phyloP scores from a whole-genome alignment of 2,113 vertebrate genomes.

The Cebidichthys violaceus region DNA sequence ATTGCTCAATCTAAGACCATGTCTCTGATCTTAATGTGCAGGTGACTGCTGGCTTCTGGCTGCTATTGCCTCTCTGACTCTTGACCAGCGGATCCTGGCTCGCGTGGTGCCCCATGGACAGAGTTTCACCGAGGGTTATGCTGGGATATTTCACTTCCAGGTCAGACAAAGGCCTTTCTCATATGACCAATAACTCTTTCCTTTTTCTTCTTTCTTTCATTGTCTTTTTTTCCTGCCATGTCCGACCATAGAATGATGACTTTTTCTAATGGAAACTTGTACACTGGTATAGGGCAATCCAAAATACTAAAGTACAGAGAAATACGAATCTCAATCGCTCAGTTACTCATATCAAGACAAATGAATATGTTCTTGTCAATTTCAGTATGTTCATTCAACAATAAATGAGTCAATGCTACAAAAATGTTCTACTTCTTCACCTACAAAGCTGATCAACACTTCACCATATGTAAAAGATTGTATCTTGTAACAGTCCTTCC shows the following conservation, averaged over 20 bases:
- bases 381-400: neutral
- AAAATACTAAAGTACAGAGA: neutral
- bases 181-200: slow-evolving; percentile 81
- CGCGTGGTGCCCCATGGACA: slow-evolving; percentile 82
- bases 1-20: neutral
- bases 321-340: neutral
- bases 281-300: neutral
- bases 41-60: slow-evolving; percentile 87
- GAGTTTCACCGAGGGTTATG: slow-evolving; percentile 78
- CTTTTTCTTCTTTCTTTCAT: neutral
- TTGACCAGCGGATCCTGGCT: slow-evolving; percentile 79
- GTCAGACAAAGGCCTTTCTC: slow-evolving; percentile 53
- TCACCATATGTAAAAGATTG: neutral
- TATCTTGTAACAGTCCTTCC: neutral
- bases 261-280: neutral
- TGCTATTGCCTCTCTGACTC: slow-evolving; percentile 85
- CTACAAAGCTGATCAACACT: neutral
- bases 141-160: slow-evolving; percentile 87
- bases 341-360: neutral
- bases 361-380: neutral
- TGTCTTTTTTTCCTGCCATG: neutral
- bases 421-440: neutral
- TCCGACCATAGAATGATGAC: neutral
- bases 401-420: neutral
- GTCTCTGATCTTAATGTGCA: slow-evolving; percentile 31